These are phyloP conservation scores for Ametastegia equiseti DNA, from an alignment of 2,888 invertebrate genomes.

Conservation along the genomic window DNA sequence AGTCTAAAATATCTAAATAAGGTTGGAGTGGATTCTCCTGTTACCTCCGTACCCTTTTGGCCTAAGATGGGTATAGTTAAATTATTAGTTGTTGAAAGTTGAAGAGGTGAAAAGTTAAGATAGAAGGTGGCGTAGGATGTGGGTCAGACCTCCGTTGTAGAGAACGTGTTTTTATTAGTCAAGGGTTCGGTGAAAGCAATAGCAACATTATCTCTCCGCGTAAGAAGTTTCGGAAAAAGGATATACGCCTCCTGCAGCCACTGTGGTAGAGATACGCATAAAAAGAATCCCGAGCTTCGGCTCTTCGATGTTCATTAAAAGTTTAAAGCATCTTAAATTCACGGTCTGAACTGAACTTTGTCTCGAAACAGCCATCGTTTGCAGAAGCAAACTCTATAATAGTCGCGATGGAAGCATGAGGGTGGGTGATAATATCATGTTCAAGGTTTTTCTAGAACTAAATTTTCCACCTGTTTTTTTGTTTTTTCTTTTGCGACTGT, in stretches of 20 bases:
- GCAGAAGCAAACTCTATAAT: background rate
- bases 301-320: slow-evolving; percentile 37
- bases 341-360: slow-evolving; percentile 32
- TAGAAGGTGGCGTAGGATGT: background rate
- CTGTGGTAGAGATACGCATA: background rate
- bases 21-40: too few relatives aligned
- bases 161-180: background rate
- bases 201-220: background rate
- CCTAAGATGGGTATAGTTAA: too few relatives aligned
- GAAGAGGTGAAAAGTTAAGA: background rate
- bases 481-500: background rate
- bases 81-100: background rate
- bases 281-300: background rate
- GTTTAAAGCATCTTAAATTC: slow-evolving; percentile 39
- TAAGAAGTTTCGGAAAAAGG: background rate
- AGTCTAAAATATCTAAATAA: too few relatives aligned
- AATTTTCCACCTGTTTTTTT: too few relatives aligned
- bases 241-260: too few relatives aligned
- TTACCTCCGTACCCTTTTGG: too few relatives aligned
- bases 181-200: background rate
- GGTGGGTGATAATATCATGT: too few relatives aligned
- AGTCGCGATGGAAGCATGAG: too few relatives aligned
- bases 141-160: background rate
- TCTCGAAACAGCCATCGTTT: slow-evolving; percentile 25
- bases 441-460: background rate